Base-by-base conservation (phyloP, 2,888 invertebrate species). In the Rhagonycha fulva region DNA sequence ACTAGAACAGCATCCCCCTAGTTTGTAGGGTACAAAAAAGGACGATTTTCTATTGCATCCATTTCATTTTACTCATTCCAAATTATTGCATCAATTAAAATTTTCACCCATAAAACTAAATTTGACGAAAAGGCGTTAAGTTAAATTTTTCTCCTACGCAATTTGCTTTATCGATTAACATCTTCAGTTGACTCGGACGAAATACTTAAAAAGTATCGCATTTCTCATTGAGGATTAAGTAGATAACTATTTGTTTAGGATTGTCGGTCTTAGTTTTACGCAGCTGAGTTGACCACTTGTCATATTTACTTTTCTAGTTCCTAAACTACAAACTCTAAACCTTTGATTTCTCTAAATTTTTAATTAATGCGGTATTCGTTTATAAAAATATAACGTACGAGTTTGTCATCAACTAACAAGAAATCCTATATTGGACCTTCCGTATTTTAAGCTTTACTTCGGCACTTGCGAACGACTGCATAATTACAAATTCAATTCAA, bases 151-250 rank as follows among this genome's bases (percentile, higher is more conserved):
- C 23, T 11, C 3, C 11, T 24, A 1, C 26, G 0, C 63, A 23
- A 62, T 14, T 14, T 14, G 19, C 23, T 26, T 24, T 19, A 24
- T 66, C 19, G 26, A 66, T 66, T 66, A 66, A 26, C 23, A 66
- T 66, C 23, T 66, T 66, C 4, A 9, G 63, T 66, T 66, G 63
- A 66, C 63, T 24, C 24, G 28, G 70, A 74, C 67, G 67, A 71
- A 75, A 70, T 70, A 63, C 73, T 72, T 66, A 68, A 78, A 80
- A 79, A 79, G 78, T 81, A 80, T 82, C 82, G 78, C 78, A 79
- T 82, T 82, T 81, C 82, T 81, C 81, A 77, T 76, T 74, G 74
- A 72, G 81, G 82, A 82, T 81, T 82, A 82, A 80, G 80, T 76
- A 78, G 74, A 78, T 75, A 77, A 72, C 26, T 82, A 81, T 82